Base-by-base conservation (phyloP, 2,888 invertebrate genomes). In the Drosophila limbata region DNA sequence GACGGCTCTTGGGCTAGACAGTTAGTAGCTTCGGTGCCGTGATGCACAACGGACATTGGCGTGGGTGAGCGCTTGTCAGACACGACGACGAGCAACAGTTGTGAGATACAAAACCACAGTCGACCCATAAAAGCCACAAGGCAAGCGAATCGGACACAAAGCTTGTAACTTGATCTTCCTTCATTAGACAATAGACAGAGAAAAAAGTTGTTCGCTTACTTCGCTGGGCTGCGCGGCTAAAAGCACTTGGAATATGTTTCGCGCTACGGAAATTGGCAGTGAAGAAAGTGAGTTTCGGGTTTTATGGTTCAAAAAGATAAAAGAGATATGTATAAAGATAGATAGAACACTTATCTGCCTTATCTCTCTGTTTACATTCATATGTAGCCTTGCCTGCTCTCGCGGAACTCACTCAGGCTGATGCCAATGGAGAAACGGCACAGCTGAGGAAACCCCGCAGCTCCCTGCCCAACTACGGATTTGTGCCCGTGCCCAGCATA, bases 221-320 rank as follows among this genome's bases (percentile, higher is more conserved):
- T 56, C 21, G 21, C 21, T 60, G 11, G 37, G 4, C 25, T 48
- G 39, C 15, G 28, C n/a, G 64, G 48, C 47, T 19, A 28, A 28
- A 53, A 33, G 15, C 50, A 67, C 25, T 74, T 73, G 56, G 44
- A 83, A 73, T 78, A 92, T 91, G 92, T 90, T 88, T 71, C 83
- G 90, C 48, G 83, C 90, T 40, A 80, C 88, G 37, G 85, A 87
- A 79, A 88, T 88, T 55, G 84, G 87, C 71, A 91, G 90, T 63
- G 91, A 92, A 69, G 92, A 92, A 70, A 90, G 92, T 92, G 82
- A 91, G 91, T 77, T 42, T 55, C 28, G 52, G 52, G 33, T 53
- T 53, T 19, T 45, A 39, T 33, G 50, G 10, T 8, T 8, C n/a
- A 68, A 53, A 66, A 21, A 84, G 74, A 82, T 84, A 75, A 65